A percentile compares a stretch with the other conserved stretches of the same genome.
Conservation (phyloP, 1,140 invertebrate genomes). For the Babylonia areolata region DNA sequence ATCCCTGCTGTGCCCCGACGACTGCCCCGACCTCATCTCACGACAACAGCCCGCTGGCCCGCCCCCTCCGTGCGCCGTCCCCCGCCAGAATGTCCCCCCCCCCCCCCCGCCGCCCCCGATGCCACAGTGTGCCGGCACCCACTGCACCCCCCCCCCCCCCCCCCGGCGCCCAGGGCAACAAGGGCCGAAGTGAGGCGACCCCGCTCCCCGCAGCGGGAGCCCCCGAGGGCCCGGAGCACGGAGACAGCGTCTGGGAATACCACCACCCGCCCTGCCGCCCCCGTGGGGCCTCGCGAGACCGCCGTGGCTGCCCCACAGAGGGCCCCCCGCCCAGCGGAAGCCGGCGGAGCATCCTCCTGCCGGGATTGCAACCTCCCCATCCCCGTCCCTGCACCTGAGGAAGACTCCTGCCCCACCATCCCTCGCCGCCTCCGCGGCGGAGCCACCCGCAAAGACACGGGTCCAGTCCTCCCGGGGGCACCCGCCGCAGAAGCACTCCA, state of each 20-base stretch:
- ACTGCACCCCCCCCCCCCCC: not conserved
- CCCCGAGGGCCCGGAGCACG: not conserved
- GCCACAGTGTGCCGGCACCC: slow-evolving; percentile 1
- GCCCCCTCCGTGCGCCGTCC: not conserved
- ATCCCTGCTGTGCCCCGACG: not conserved
- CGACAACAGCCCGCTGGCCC: not conserved
- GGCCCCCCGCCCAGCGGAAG: not conserved
- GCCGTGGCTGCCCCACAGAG: not conserved
- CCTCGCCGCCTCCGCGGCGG: not conserved
- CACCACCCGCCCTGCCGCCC: not conserved
- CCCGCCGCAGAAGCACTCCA: not conserved
- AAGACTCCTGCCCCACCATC: slow-evolving; percentile 4
- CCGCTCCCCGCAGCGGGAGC: not conserved
- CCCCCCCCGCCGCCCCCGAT: not conserved
- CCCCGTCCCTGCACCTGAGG: not conserved
- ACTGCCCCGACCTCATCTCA: not conserved
- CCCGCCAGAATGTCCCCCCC: not conserved
- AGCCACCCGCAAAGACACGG: slow-evolving; percentile 1
- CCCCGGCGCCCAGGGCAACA: not conserved
- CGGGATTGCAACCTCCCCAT: not conserved
- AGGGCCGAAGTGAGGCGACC: not conserved
- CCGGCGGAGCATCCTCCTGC: not conserved
- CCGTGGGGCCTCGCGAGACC: not conserved
- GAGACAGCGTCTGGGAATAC: not conserved
- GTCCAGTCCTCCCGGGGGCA: not conserved